phyloP scores from a whole-genome alignment of 2,888 invertebrate species.

The Torymus tubicola region DNA sequence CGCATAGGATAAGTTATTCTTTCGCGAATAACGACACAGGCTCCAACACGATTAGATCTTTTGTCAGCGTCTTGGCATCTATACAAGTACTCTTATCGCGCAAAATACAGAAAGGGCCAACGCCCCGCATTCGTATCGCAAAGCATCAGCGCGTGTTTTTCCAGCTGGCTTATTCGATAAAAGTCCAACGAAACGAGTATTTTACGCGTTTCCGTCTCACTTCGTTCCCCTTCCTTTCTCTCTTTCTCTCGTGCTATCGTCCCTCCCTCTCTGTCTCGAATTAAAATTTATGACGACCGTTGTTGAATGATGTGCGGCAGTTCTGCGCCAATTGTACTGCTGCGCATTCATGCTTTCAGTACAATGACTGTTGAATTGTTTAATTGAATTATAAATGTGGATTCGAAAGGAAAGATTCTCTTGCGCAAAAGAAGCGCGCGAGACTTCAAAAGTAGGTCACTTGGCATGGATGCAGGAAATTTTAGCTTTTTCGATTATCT shows the following conservation, averaged over 20 bases:
- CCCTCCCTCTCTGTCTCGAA: no score
- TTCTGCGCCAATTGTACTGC: no score
- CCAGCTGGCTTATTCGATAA: slow-evolving; percentile 10
- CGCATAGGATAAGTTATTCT: neutral
- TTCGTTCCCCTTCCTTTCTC: no score
- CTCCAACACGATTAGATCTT: slow-evolving; percentile 11
- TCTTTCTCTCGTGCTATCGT: no score
- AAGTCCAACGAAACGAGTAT: neutral
- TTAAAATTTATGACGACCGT: no score
- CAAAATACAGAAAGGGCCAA: slow-evolving; percentile 26
- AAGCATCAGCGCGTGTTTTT: neutral
- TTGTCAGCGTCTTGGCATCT: slow-evolving; percentile 2
- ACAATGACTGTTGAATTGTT: neutral
- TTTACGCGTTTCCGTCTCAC: neutral
- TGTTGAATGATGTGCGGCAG: no score
- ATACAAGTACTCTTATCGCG: slow-evolving; percentile 12
- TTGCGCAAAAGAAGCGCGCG: neutral
- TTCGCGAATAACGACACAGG: neutral
- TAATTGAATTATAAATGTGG: slow-evolving; percentile 23
- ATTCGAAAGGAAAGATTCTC: neutral
- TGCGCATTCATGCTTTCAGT: neutral
- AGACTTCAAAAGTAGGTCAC: slow-evolving; percentile 23
- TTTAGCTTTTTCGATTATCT: slow-evolving; percentile 27
- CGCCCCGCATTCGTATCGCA: neutral
- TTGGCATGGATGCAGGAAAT: slow-evolving; percentile 22